Conservation (phyloP, 1,140 invertebrate species). For the Patella vulgata region DNA sequence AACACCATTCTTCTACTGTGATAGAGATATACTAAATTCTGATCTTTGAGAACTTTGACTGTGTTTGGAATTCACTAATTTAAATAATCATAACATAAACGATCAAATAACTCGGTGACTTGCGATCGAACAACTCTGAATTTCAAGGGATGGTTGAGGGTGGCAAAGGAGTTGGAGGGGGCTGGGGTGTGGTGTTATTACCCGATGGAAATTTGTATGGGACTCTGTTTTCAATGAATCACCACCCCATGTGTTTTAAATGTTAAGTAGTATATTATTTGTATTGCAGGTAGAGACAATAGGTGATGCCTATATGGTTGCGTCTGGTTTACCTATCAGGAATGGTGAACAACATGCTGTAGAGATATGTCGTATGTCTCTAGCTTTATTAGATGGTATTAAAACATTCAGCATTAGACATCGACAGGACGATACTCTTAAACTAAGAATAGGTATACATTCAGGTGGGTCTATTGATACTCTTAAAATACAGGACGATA, state of each 20-base stretch:
- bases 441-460: slow-evolving; percentile 50
- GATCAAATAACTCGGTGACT: no score
- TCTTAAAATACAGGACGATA: slow-evolving; percentile 20
- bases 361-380: slow-evolving; percentile 73
- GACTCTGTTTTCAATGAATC: no score
- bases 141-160: no score
- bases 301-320: slow-evolving; percentile 81
- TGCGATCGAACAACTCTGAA: no score
- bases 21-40: not conserved
- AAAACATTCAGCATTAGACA: slow-evolving; percentile 71
- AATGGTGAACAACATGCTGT: slow-evolving; percentile 68
- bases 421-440: slow-evolving; percentile 35
- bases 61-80: no score
- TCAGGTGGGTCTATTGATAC: slow-evolving; percentile 32
- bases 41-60: no score
- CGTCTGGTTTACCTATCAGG: slow-evolving; percentile 41
- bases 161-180: no score
- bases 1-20: not conserved
- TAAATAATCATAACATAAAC: no score
- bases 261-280: no score
- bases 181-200: no score
- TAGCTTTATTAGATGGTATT: slow-evolving; percentile 69
- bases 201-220: no score
- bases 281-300: slow-evolving; percentile 45
- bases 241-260: no score